Percentiles rank a stretch among this genome's conserved stretches.
Conservation (phyloP, 2,113 vertebrate species). For the Penelope pileata region DNA sequence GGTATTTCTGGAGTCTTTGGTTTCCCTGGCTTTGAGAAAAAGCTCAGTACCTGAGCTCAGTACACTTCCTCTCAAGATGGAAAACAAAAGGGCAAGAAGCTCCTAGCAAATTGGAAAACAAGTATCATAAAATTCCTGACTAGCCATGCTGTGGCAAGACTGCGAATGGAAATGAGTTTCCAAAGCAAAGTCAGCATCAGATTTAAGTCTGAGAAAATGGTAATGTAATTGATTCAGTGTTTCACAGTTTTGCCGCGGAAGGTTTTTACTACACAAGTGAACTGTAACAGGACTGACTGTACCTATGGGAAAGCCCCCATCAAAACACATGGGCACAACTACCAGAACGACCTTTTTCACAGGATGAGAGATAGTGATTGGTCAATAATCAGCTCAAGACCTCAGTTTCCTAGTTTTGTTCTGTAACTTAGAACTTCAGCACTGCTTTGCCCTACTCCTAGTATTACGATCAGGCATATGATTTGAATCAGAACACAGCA, state of each 20-base stretch:
- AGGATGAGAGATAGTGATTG: background rate
- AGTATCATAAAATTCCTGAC: background rate
- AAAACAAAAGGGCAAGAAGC: background rate
- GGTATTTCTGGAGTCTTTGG: background rate
- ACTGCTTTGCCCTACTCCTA: background rate
- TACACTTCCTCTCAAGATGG: background rate
- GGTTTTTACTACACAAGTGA: background rate
- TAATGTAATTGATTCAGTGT: background rate
- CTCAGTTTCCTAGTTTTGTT: background rate
- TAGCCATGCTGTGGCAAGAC: background rate
- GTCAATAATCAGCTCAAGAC: background rate
- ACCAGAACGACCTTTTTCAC: background rate
- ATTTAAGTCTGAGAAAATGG: background rate
- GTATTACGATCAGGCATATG: background rate
- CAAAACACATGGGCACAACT: background rate
- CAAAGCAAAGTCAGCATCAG: background rate
- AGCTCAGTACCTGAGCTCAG: background rate
- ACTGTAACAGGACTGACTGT: background rate
- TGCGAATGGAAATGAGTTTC: background rate
- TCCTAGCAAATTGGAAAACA: background rate
- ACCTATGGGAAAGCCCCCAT: background rate
- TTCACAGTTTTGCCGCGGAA: background rate
- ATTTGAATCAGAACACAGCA: background rate
- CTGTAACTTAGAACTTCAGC: background rate
- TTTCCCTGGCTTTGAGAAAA: background rate